Conservation (phyloP, 2,113 vertebrate genomes). For the Romanogobio albipinnatus region DNA sequence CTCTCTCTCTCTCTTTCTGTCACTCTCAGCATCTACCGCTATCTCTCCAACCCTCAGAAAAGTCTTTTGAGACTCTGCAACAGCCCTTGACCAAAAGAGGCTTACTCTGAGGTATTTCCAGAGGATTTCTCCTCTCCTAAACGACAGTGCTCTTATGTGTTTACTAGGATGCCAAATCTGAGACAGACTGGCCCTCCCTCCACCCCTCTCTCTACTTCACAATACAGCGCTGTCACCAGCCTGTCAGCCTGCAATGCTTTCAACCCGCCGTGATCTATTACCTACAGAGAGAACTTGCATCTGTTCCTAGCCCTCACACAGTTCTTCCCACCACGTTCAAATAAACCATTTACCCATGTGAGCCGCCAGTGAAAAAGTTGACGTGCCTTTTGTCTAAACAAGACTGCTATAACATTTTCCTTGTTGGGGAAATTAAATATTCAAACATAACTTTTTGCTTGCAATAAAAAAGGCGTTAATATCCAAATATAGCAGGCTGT, state of each 20-base stretch:
- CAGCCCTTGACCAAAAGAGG: constrained; percentile 73
- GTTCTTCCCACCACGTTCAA: constrained; percentile 53
- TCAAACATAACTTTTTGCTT: constrained; percentile 1
- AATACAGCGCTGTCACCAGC: constrained; percentile 71
- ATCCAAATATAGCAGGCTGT: neutral
- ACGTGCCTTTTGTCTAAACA: constrained; percentile 45
- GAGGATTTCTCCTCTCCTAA: constrained; percentile 75
- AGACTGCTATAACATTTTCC: constrained; percentile 24
- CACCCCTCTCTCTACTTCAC: constrained; percentile 66
- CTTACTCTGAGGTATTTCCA: constrained; percentile 78
- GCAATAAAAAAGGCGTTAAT: neutral
- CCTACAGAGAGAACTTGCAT: constrained; percentile 58
- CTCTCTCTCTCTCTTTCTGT: neutral
- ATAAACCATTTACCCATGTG: constrained; percentile 51
- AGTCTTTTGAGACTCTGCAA: constrained; percentile 66
- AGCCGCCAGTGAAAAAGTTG: constrained; percentile 29
- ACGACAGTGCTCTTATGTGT: constrained; percentile 70
- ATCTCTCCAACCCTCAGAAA: constrained; percentile 64
- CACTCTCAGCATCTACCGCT: constrained; percentile 53
- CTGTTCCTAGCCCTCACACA: constrained; percentile 60
- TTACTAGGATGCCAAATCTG: constrained; percentile 72
- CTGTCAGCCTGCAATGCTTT: constrained; percentile 71
- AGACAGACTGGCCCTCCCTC: constrained; percentile 71
- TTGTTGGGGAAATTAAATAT: neutral
- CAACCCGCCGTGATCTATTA: constrained; percentile 67